Evolutionary conservation across 2,113 vertebrate genomes (phyloP), one percentile per base, ranked within the genome.

Genomic region (Trichechus manatus): DNA sequence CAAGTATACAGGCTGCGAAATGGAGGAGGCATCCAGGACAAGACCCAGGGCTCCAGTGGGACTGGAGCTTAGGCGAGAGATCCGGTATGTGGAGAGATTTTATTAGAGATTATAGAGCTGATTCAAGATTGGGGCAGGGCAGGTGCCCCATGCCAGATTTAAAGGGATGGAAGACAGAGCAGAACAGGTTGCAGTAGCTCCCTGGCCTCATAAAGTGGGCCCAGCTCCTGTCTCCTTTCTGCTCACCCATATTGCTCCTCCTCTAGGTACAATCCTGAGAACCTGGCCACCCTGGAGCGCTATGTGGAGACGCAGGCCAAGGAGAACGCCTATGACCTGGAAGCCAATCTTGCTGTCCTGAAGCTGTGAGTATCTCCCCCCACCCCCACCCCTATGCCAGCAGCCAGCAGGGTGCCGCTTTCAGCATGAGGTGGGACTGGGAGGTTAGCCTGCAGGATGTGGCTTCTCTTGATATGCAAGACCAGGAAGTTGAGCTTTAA

Each of bases 221-320:
- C 85, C 33, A 36, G 75, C 31, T 66, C 22, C 70, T 56, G 1
- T 53, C 33, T 84, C 11, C 10, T 86, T 14, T 72, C 6, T 64
- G 42, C 6, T 91, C 72, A 91, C 47, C 42, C 4, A 6, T 91
- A 19, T 66, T 47, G 33, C 22, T 81, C 83, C 77, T 77, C 31
- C 22, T 72, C 36, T 61, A 99, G 99, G 93, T 99, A 99, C 96
- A 99, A 99, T 93, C 99, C 99, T 13, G 99, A 99, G 97, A 99
- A 99, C 91, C 97, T 99, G 42, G 97, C 99, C 0, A 99, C 99
- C 0, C 68, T 99, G 98, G 99, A 99, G 97, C 99, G 99, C 22
- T 99, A 99, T 3, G 99, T 99, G 95, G 99, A 99, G 97, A 99
- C 99, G 0, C 99, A 99, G 94, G 99, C 99, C 1, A 98, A 98